Evolutionary conservation across 2,113 vertebrate genomes (phyloP).

Genomic region (pig (Sus scrofa)): T2T-Sscrofa CM000813.6:91801501-91802000

Average conservation of each 20-base stretch:
- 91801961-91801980: neutral
- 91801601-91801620: conserved; percentile 27
- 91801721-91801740: neutral
- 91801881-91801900: neutral
- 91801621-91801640: neutral
- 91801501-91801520: no score
- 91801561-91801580: conserved; percentile 15
- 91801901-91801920: neutral
- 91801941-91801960: neutral
- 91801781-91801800: no score
- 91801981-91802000: neutral
- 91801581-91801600: neutral
- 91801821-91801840: neutral
- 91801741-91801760: neutral
- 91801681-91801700: conserved; percentile 19
- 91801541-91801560: conserved; percentile 37
- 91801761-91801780: neutral
- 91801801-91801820: neutral
- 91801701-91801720: neutral
- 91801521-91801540: neutral
- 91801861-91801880: neutral
- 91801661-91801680: neutral
- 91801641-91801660: neutral
- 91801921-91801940: neutral
- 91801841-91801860: neutral